phyloP scores from a whole-genome alignment of 92 coral and sea anemone genomes.

The Nematostella vectensis region DNA sequence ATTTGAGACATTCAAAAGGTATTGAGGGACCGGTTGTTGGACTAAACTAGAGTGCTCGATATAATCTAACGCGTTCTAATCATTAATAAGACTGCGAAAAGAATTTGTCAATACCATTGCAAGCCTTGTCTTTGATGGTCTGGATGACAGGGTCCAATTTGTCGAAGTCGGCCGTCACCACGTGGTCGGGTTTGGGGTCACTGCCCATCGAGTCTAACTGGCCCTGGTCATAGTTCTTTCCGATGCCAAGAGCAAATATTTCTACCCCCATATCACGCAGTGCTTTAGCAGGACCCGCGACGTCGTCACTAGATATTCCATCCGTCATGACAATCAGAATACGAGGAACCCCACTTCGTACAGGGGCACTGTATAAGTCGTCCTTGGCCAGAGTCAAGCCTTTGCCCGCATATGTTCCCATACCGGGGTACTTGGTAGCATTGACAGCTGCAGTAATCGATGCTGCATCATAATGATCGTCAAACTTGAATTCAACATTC shows the following conservation, averaged over 20 bases:
- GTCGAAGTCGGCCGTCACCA: slow-evolving; percentile 44
- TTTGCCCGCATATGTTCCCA: slow-evolving; percentile 56
- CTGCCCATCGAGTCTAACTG: slow-evolving; percentile 68
- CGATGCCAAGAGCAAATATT: slow-evolving; percentile 55
- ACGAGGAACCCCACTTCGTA: slow-evolving; percentile 55
- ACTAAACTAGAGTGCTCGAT: too few species aligned
- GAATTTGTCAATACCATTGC: slow-evolving; percentile 35
- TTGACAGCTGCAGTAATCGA: background rate
- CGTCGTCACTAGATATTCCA: slow-evolving; percentile 48
- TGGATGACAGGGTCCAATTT: slow-evolving; percentile 20
- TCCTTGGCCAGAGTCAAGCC: slow-evolving; percentile 47
- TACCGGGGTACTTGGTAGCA: slow-evolving; percentile 12
- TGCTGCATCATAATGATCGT: background rate
- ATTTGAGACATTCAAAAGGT: too few species aligned
- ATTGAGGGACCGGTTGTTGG: too few species aligned
- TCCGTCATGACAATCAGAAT: slow-evolving; percentile 57
- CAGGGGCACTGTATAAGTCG: slow-evolving; percentile 31
- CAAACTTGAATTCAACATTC: slow-evolving; percentile 1
- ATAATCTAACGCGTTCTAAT: too few species aligned
- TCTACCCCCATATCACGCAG: slow-evolving; percentile 68
- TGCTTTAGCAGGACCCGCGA: slow-evolving; percentile 48
- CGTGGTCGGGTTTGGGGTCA: slow-evolving; percentile 67
- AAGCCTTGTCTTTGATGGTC: slow-evolving; percentile 45
- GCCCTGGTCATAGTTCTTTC: slow-evolving; percentile 15
- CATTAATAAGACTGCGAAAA: background rate